Evolutionary conservation across 2,797 vertebrate genomes (phyloP).

Genomic region (Poeciliopsis infans): DNA sequence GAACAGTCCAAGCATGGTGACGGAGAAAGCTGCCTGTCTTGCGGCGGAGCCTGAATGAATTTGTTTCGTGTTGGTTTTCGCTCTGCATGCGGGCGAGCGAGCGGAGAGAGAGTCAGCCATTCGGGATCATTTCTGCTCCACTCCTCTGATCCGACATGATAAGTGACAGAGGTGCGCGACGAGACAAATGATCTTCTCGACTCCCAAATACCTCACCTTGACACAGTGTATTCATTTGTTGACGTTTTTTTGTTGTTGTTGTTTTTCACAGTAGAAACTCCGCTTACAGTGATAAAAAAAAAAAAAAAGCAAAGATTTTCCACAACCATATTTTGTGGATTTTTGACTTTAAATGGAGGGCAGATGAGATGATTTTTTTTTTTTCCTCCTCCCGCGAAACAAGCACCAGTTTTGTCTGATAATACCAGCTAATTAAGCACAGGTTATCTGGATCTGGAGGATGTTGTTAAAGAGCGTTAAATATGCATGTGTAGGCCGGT

Average conservation of each 20-base stretch:
- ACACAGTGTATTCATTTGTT: background rate
- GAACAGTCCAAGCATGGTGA: background rate
- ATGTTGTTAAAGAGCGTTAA: conserved; percentile 5
- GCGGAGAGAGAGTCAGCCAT: background rate
- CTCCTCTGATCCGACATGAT: conserved; percentile 18
- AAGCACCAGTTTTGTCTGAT: conserved; percentile 1
- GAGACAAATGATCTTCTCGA: background rate
- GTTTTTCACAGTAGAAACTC: background rate
- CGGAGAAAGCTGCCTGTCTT: conserved; percentile 1
- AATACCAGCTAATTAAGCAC: conserved; percentile 7
- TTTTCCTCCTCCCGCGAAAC: background rate
- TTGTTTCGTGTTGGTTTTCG: conserved; percentile 4
- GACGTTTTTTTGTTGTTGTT: background rate
- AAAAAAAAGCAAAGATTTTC: background rate
- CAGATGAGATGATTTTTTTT: background rate
- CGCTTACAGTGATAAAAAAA: background rate
- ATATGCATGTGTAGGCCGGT: conserved; percentile 1
- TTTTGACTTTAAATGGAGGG: background rate
- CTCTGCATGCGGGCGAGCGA: background rate
- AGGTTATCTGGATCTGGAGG: conserved; percentile 2
- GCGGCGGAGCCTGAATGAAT: background rate
- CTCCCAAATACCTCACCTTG: background rate
- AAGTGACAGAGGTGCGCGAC: background rate
- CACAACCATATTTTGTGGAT: background rate
- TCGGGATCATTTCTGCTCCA: conserved; percentile 4